Conservation (phyloP, 2,888 invertebrate species). For the Temnothorax ravouxi region DNA sequence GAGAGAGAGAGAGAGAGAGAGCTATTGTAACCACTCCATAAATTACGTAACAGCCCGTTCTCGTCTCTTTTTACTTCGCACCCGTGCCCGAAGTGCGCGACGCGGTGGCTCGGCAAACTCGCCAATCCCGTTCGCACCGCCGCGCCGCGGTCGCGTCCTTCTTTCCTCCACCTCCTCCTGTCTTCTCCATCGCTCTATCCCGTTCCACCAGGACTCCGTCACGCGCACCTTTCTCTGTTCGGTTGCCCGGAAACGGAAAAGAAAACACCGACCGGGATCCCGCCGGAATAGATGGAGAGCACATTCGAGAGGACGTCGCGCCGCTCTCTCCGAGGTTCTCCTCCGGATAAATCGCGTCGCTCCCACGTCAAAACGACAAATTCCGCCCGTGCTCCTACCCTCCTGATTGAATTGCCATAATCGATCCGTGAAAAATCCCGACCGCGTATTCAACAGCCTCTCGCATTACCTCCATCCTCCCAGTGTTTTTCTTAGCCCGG, state of each 20-base stretch:
- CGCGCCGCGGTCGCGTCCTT: slow-evolving; percentile 1
- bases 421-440: slow-evolving; percentile 76
- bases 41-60: slow-evolving; percentile 48
- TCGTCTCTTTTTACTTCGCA: slow-evolving; percentile 44
- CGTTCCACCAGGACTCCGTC: slow-evolving; percentile 46
- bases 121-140: slow-evolving; percentile 52
- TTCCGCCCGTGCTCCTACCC: slow-evolving; percentile 38
- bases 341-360: slow-evolving; percentile 71
- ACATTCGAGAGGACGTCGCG: slow-evolving; percentile 72
- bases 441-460: slow-evolving; percentile 69
- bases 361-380: slow-evolving; percentile 68
- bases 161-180: background rate
- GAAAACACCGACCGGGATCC: slow-evolving; percentile 71
- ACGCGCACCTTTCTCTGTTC: slow-evolving; percentile 51
- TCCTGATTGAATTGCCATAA: slow-evolving; percentile 76
- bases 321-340: slow-evolving; percentile 46
- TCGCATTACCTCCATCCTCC: slow-evolving; percentile 59
- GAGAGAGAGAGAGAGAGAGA: too few species aligned
- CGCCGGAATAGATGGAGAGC: slow-evolving; percentile 70
- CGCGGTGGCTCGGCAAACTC: slow-evolving; percentile 57
- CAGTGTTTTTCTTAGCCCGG: slow-evolving; percentile 49
- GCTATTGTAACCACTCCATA: slow-evolving; percentile 44
- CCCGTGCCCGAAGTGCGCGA: slow-evolving; percentile 37
- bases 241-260: slow-evolving; percentile 74
- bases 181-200: background rate